Evolutionary conservation across 1,140 invertebrate genomes (phyloP), one percentile per base, ranked within the genome.

Genomic region (Batillaria attramentaria): DNA sequence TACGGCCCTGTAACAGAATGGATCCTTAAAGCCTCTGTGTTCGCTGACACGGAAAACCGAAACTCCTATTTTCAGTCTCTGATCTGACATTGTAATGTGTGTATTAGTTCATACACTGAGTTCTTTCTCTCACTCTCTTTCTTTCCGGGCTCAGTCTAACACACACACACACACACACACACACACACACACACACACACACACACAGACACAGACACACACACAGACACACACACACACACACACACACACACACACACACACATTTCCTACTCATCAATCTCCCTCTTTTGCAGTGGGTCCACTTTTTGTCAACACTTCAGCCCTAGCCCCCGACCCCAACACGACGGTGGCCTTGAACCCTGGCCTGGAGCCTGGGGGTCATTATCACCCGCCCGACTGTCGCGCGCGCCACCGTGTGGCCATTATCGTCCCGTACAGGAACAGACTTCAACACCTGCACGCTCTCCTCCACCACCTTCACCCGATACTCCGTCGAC

Each of bases 351-450:
- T 80, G 28, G 33, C 60, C 0, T 81, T 80, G 24, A 79, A 84
- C 68, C 62, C 76, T 2, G 78, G 76, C 24, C 31, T 88, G 42
- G 20, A 79, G 50, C 77, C 75, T 41, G 86, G 87, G 16, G 88
- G 88, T 16, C 84, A 76, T 54, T 87, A 65, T 72, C 83, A 77
- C 31, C 88, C 88, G 3, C 46, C 65, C n/a, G 41, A 79, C 37
- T 89, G 87, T 72, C 65, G 20, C 24, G 54, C 86, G 31, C 57
- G 82, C 6, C 81, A 85, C 69, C 81, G 83, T 41, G 83, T 89
- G 33, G 86, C 86, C 24, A 81, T 89, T 13, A 78, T 89, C 24
- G 80, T 87, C 18, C 85, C 87, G 0, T 87, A 85, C 77, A 78
- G 87, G 75, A 80, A 88, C 62, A 73, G 88, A 77, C 72, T 79